phyloP scores from a whole-genome alignment of 2,113 vertebrate genomes.

The Coregonus clupeaformis region DNA sequence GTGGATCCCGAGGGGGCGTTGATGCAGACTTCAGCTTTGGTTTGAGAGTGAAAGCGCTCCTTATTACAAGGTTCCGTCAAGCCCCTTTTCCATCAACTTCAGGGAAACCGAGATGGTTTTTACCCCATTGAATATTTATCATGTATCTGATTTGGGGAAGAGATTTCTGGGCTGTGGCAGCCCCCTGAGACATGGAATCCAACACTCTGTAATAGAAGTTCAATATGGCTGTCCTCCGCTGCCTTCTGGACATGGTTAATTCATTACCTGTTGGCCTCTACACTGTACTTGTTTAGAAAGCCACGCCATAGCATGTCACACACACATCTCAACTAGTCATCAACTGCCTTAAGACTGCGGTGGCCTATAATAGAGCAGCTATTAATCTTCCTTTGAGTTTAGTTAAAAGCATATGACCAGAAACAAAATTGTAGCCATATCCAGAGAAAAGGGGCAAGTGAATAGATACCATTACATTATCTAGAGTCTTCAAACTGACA shows the following conservation, averaged over 20 bases:
- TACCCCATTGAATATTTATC: conserved; percentile 80
- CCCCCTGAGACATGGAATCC: conserved; percentile 68
- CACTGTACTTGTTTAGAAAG: conserved; percentile 49
- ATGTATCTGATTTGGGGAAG: conserved; percentile 71
- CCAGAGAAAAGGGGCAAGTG: conserved; percentile 15
- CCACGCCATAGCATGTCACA: conserved; percentile 40
- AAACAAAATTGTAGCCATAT: conserved; percentile 32
- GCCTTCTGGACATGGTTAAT: conserved; percentile 71
- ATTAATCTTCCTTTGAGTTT: neutral
- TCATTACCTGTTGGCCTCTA: conserved; percentile 65
- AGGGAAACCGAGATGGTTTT: conserved; percentile 66
- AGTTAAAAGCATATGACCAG: neutral
- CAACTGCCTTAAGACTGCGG: neutral
- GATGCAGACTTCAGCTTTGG: conserved; percentile 63
- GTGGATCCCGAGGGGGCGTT: conserved; percentile 63
- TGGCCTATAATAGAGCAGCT: conserved; percentile 11
- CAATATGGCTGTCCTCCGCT: conserved; percentile 73
- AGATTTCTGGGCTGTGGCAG: conserved; percentile 63
- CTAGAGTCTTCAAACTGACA: conserved; percentile 25
- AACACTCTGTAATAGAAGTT: conserved; percentile 72
- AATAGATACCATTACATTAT: conserved; percentile 33
- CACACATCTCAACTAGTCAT: conserved; percentile 28
- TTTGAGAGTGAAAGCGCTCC: conserved; percentile 52
- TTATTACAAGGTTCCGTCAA: conserved; percentile 62
- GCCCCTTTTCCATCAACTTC: conserved; percentile 62